Evolutionary conservation across 2,797 vertebrate genomes (phyloP), one percentile per base, ranked within the genome.

Genomic region (Pangasius krempfi): DNA sequence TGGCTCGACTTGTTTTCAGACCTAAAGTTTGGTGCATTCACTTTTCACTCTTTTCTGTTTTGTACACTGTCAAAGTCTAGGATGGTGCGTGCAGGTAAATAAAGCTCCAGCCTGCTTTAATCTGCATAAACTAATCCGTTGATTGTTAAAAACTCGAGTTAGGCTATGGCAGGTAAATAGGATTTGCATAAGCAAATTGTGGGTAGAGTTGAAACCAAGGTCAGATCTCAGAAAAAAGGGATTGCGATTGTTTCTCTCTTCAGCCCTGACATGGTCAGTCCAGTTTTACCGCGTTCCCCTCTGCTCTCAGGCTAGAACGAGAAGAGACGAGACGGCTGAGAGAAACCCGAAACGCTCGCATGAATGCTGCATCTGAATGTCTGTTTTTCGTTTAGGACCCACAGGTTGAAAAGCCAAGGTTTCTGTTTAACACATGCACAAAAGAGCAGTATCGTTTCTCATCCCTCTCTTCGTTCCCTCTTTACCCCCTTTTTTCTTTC

Each of bases 371-470:
- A 82, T 75, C 78, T 62, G 70, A 87, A 82, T 47, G 70, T 83
- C 84, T 86, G 84, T 64, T 88, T 83, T 87, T 87, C n/a, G 82
- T 84, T 73, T 85, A 91, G 30, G 58, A 73, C 85, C 87, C 89
- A 82, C 80, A 84, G 47, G 80, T 87, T 68, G 58, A 89, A 89
- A 87, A 91, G 92, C 90, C 91, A 92, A 90, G 73, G n/a, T 88
- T 93, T 93, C 68, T 90, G 87, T 54, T 89, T 84, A 91, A 84
- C 88, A 90, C 90, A 86, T 75, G 79, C 79, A 78, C 70, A 84
- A 68, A 89, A 66, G n/a, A 37, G 88, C 66, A 18, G 54, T 60
- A 83, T 79, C 80, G 25, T 44, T 76, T 78, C 88, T 84, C 80
- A 58, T 72, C 84, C 44, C 37, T 52, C 90, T 90, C 82, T 33